phyloP scores from a whole-genome alignment of 2,888 invertebrate species.

The Epicampocera succincta region DNA sequence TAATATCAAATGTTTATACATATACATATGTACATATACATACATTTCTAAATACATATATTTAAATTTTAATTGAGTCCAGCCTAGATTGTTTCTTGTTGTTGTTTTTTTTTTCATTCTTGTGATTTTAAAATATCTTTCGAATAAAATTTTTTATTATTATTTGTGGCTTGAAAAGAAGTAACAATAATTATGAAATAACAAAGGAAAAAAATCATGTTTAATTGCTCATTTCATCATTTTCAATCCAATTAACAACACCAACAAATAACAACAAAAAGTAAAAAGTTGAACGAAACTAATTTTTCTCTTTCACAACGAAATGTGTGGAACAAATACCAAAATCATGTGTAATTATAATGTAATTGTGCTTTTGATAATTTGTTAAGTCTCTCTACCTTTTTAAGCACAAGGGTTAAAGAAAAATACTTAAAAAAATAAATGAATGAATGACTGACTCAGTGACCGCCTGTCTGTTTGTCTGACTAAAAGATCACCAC shows the following conservation, averaged over 20 bases:
- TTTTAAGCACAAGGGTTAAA: conserved; percentile 35
- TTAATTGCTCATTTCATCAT: conserved; percentile 61
- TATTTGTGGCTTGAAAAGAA: neutral
- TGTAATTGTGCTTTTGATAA: conserved; percentile 62
- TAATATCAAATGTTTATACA: no score
- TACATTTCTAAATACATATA: no score
- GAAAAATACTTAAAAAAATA: no score
- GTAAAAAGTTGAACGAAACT: conserved; percentile 23
- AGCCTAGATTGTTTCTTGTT: neutral
- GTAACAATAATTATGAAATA: neutral
- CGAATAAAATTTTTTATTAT: conserved; percentile 1
- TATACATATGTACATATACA: no score
- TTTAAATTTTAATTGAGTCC: no score
- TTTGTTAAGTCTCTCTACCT: conserved; percentile 49
- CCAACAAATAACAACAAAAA: conserved; percentile 38
- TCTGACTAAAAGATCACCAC: neutral
- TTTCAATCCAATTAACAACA: conserved; percentile 56
- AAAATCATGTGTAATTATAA: conserved; percentile 64
- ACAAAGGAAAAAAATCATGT: conserved; percentile 31
- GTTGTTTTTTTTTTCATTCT: neutral
- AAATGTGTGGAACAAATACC: conserved; percentile 53
- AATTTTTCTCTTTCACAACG: conserved; percentile 31
- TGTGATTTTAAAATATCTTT: neutral
- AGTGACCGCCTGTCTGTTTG: neutral
- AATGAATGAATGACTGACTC: conserved; percentile 5